A percentile compares a stretch with the other conserved stretches of the same genome.
Evolutionary conservation across 2,888 invertebrate species (phyloP).

Genomic region (Tenthredo notha): DNA sequence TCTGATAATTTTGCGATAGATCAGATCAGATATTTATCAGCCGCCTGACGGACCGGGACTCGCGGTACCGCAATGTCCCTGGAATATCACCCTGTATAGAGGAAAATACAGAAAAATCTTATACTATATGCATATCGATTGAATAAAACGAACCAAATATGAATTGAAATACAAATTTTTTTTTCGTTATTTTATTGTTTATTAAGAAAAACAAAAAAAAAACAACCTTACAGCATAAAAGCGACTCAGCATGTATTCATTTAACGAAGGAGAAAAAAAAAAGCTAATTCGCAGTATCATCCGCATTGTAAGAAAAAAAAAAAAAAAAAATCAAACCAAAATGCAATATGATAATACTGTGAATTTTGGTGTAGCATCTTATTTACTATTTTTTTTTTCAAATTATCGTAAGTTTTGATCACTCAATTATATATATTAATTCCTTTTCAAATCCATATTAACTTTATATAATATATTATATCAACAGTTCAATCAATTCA

Average conservation of each 20-base stretch:
- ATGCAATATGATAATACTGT: too few relatives aligned
- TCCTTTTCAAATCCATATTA: conserved; percentile 2
- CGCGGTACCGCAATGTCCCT: too few relatives aligned
- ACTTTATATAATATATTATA: not conserved
- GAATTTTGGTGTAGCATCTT: too few relatives aligned
- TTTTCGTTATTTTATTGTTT: not conserved
- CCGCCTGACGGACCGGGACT: too few relatives aligned
- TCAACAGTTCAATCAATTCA: not conserved
- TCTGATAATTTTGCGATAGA: too few relatives aligned
- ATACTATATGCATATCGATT: not conserved
- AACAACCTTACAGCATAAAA: not conserved
- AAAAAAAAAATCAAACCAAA: not conserved
- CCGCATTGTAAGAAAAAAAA: not conserved
- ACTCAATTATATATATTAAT: not conserved
- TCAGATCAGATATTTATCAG: too few relatives aligned
- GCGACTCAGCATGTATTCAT: not conserved
- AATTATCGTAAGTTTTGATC: not conserved
- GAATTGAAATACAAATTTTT: not conserved
- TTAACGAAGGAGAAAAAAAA: not conserved
- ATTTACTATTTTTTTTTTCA: too few relatives aligned
- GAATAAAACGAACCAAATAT: not conserved
- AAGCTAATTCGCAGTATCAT: not conserved
- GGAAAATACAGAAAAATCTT: too few relatives aligned
- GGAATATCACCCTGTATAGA: too few relatives aligned
- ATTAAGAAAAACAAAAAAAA: not conserved